Conservation (phyloP, 2,888 invertebrate species). For the Coelogynopora nodosa region DNA sequence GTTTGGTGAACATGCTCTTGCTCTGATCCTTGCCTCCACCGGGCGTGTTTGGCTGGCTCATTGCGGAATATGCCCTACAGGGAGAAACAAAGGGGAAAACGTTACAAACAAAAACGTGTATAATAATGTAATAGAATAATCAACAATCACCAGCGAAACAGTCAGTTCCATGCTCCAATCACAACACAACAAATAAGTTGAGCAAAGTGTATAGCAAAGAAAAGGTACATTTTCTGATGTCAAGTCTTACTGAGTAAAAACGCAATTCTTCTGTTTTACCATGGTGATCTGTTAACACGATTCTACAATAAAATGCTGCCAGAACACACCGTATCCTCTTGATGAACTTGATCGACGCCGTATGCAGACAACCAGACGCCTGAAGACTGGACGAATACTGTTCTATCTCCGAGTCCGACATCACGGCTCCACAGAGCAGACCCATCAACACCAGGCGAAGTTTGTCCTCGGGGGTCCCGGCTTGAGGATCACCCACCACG, state of each 20-base stretch:
- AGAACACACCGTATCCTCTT: not conserved
- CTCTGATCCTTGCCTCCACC: not conserved
- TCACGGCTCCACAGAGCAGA: constrained; percentile 68
- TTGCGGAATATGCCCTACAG: constrained; percentile 71
- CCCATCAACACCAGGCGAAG: constrained; percentile 81
- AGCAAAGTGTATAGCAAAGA: no score
- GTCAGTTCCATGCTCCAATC: no score
- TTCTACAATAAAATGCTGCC: no score
- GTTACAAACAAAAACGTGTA: no score
- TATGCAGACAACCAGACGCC: not conserved
- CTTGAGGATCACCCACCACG: constrained; percentile 77
- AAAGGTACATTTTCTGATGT: no score
- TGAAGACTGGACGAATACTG: not conserved
- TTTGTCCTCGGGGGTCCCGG: constrained; percentile 85
- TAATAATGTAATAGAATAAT: no score
- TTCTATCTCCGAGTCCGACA: not conserved
- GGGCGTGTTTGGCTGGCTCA: not conserved
- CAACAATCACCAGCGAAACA: no score
- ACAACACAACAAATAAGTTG: no score
- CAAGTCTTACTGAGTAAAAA: no score
- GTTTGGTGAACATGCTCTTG: constrained; percentile 82
- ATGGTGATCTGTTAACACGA: no score
- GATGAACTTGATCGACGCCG: not conserved
- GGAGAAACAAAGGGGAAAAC: constrained; percentile 74
- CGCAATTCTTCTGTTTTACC: no score